phyloP scores from a whole-genome alignment of 2,888 invertebrate species.

The Melinopterus prodromus region DNA sequence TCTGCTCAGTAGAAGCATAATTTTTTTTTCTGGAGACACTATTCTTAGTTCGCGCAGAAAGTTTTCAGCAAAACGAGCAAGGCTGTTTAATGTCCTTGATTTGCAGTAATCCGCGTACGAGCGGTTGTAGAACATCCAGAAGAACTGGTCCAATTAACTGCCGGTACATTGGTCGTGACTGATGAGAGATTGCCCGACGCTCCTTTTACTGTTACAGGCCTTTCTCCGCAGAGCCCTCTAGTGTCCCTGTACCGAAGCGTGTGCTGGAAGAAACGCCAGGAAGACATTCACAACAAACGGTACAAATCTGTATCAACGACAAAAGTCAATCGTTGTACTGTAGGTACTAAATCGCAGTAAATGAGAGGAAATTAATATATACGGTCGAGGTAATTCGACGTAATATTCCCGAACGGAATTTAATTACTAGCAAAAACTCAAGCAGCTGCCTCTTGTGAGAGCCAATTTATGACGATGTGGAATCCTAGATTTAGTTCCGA shows the following conservation, averaged over 20 bases:
- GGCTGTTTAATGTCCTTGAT: constrained; percentile 14
- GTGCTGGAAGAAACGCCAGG: not conserved
- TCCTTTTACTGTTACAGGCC: constrained; percentile 22
- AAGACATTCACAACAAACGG: constrained; percentile 4
- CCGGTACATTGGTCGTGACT: constrained; percentile 9
- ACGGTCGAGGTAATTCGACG: too few relatives aligned
- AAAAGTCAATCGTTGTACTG: not conserved
- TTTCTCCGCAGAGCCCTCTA: constrained; percentile 21
- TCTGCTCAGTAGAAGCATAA: not conserved
- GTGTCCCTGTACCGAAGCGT: not conserved
- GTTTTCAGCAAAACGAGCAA: constrained; percentile 4
- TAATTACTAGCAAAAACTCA: too few relatives aligned
- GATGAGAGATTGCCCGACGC: constrained; percentile 23
- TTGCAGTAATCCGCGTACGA: constrained; percentile 12
- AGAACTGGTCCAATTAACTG: constrained; percentile 23
- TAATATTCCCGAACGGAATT: too few relatives aligned
- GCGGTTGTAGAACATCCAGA: constrained; percentile 17
- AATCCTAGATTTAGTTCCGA: too few relatives aligned
- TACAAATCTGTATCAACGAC: not conserved
- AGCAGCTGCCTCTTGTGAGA: too few relatives aligned
- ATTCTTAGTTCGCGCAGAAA: not conserved
- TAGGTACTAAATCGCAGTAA: not conserved
- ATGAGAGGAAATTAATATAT: not conserved
- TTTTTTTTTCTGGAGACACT: not conserved
- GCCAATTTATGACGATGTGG: too few relatives aligned